phyloP scores from a whole-genome alignment of 2,797 vertebrate genomes.

The Pygocentrus nattereri region DNA sequence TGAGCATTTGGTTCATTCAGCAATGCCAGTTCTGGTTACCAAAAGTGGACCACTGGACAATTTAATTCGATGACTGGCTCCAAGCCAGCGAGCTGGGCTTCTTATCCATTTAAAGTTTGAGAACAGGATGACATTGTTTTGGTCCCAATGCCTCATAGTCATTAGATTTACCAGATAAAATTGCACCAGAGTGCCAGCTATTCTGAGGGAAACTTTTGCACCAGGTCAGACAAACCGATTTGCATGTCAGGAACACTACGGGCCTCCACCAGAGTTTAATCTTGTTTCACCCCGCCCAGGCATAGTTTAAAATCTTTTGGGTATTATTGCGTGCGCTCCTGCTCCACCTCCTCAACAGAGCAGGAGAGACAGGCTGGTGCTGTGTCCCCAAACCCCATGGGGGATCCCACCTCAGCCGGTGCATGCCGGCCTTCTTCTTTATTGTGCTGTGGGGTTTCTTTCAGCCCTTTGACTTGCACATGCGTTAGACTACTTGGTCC shows the following conservation, averaged over 20 bases:
- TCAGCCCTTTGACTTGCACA: no score
- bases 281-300: no score
- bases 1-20: conserved; percentile 37
- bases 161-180: conserved; percentile 54
- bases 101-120: no score
- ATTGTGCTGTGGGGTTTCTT: conserved; percentile 30
- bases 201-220: conserved; percentile 59
- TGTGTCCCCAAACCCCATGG: conserved; percentile 15
- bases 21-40: conserved; percentile 47
- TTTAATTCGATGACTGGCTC: conserved; percentile 40
- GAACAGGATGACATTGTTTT: conserved; percentile 52
- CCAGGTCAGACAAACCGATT: no score
- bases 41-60: conserved; percentile 36
- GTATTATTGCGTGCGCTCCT: conserved; percentile 40
- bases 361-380: conserved; percentile 49
- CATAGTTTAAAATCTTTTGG: no score
- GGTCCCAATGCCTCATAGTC: conserved; percentile 48
- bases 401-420: conserved; percentile 29
- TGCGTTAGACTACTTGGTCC: no score
- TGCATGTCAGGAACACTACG: conserved; percentile 58
- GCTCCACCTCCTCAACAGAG: conserved; percentile 55
- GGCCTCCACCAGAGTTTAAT: conserved; percentile 52
- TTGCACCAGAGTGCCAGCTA: conserved; percentile 23
- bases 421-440: conserved; percentile 34
- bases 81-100: conserved; percentile 44